Evolutionary conservation across 2,797 vertebrate genomes (phyloP), one percentile per base, ranked within the genome.

Genomic region (Enteromius mattozi): DNA sequence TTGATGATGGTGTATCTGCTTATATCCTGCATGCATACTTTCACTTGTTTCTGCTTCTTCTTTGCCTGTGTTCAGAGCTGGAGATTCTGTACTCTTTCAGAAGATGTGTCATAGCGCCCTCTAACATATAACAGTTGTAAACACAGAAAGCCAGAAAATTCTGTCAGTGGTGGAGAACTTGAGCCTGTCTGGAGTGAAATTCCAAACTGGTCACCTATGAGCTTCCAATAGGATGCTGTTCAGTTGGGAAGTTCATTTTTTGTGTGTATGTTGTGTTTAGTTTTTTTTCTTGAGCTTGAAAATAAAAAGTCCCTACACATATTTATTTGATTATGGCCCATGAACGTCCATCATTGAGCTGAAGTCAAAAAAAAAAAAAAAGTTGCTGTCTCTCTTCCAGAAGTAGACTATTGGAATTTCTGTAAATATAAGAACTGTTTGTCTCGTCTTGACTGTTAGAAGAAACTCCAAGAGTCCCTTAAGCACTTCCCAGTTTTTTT

Each of bases 281-380:
- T 89, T 90, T 89, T 89, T 90, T 91, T 90, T 93, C 88, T 35
- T 35, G 4, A 91, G 84, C 87, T 59, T 66, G 21, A 77, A 78
- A 88, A 92, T 85, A 90, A 94, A 92, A 92, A 92, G 88, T 91
- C 88, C 88, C 91, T 91, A 92, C 92, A 91, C 94, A 93, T 91
- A 91, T 91, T 92, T 92, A 91, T 94, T 94, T 93, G 90, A 93
- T 94, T 94, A 94, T 88, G 88, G 85, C 71, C 88, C 90, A 89
- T 92, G 86, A 89, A 92, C 82, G 87, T 85, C 63, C 91, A 90
- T 94, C 90, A 89, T 80, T 21, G 66, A 85, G 78, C 83, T 87
- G 78, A 89, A 86, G 69, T 81, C 84, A 35, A 72, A 21, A 84
- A 61, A 69, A 74, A n/a, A 71, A 47, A 47, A 1, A 16, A 54